Base-by-base conservation (phyloP, 2,113 vertebrate genomes). In the Dryoscopus gambensis region DNA sequence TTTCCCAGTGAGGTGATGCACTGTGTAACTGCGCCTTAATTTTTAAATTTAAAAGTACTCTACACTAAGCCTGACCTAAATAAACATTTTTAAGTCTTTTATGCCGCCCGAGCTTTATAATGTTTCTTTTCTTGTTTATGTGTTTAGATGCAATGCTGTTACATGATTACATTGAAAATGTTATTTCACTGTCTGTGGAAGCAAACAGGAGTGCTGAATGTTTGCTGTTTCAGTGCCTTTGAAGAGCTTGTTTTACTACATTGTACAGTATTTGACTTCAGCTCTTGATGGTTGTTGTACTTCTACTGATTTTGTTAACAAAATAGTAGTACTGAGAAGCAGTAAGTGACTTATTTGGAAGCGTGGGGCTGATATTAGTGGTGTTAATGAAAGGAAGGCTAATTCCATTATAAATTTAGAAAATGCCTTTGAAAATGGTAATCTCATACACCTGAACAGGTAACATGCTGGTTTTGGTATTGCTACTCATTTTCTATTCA, bases 91-190 rank as follows among this genome's bases (percentile, higher is more conserved):
- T 2, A 37, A 47, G 33, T 73, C 22, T 80, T 14, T 37, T 30
- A 3, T 1, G 23, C 27, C 6, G 10, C 35, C 33, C 15, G 27
- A 31, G 9, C 10, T 67, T 44, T 52, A 40, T 17, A 47, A 71
- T 47, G 6, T 33, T 71, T 84, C 8, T 87, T 70, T 71, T 25
- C 35, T 50, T n/a, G 7, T 11, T 25, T 17, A 7, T 4, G 5
- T 27, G 17, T 64, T 62, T 19, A 30, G 33, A 6, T 21, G 22
- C 3, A 1, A 2, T 40, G 12, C 16, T 82, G 46, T 35, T 52
- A 33, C 5, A 0, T 35, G 11, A 22, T 44, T 47, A 4, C 8
- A 4, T 0, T 40, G 40, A 28, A 57, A 52, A 13, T 59, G 24
- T 10, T 24, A 18, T 17, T 65, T 8, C 30, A 2, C 17, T 31